A percentile compares a stretch with the other conserved stretches of the same genome.
Evolutionary conservation across 2,888 invertebrate genomes (phyloP).

Genomic region (Agrochola lota): DNA sequence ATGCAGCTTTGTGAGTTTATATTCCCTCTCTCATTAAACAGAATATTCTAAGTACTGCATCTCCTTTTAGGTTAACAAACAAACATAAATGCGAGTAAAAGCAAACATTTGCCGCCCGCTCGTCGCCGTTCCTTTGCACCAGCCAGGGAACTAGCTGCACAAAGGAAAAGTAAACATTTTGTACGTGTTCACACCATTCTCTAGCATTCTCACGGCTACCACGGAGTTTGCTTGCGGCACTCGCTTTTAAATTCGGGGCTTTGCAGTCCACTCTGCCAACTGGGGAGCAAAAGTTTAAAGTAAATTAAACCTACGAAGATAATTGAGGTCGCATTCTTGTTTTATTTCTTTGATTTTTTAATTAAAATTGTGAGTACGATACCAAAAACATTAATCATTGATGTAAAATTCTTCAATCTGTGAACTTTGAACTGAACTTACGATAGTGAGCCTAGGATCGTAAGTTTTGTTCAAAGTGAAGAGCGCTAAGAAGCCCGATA

Average conservation of each 20-base stretch:
- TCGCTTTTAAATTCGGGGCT: slow-evolving; percentile 66
- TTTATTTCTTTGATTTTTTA: background rate
- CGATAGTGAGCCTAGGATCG: background rate
- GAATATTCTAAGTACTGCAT: slow-evolving; percentile 31
- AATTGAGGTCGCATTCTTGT: slow-evolving; percentile 20
- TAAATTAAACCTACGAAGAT: slow-evolving; percentile 55
- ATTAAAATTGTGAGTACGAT: background rate
- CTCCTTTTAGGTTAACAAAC: slow-evolving; percentile 55
- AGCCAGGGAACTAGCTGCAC: slow-evolving; percentile 65
- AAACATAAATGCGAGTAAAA: slow-evolving; percentile 54
- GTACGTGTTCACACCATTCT: slow-evolving; percentile 76
- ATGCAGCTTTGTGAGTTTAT: slow-evolving; percentile 2
- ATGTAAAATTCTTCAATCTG: background rate
- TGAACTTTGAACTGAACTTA: background rate
- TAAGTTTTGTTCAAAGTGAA: background rate
- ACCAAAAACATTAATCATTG: background rate
- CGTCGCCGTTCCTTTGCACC: slow-evolving; percentile 53
- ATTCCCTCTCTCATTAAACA: slow-evolving; percentile 32
- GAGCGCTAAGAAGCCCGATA: background rate
- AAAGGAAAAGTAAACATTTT: slow-evolving; percentile 75
- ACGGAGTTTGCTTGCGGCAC: slow-evolving; percentile 66
- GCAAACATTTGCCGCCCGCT: slow-evolving; percentile 56
- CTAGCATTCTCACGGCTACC: slow-evolving; percentile 71
- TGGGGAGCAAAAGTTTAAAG: slow-evolving; percentile 58
- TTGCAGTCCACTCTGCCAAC: slow-evolving; percentile 60